Percentiles rank a stretch among this genome's conserved stretches.
Conservation (phyloP, 1,140 invertebrate genomes). For the Ephestia elutella region DNA sequence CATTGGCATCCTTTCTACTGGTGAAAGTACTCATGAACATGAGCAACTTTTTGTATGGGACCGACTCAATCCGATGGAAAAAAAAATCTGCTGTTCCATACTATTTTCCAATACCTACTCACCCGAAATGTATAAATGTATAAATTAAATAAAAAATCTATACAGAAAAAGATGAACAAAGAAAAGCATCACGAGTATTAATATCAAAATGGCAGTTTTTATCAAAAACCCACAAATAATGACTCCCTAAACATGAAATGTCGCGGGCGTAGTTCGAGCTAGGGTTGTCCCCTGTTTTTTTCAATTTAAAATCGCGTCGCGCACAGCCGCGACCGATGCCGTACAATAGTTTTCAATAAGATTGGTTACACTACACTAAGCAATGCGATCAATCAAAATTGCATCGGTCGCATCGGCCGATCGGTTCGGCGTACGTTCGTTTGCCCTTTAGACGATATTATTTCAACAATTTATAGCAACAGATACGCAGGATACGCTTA, state of each 20-base stretch:
- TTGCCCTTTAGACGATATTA: background rate
- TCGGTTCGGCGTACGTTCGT: conserved; percentile 40
- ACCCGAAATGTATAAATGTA: too few relatives aligned
- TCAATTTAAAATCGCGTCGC: conserved; percentile 71
- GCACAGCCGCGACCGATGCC: conserved; percentile 56
- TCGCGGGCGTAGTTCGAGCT: conserved; percentile 47
- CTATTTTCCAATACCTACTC: too few relatives aligned
- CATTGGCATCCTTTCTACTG: too few relatives aligned
- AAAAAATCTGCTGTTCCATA: too few relatives aligned
- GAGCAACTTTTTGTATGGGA: too few relatives aligned
- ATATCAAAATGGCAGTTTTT: conserved; percentile 15
- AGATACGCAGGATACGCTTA: background rate
- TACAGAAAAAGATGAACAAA: background rate
- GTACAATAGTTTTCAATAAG: conserved; percentile 72
- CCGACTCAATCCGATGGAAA: too few relatives aligned
- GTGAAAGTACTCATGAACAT: too few relatives aligned
- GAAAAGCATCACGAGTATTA: background rate
- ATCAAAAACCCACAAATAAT: conserved; percentile 42
- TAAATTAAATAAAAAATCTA: background rate
- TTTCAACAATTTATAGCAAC: conserved; percentile 5
- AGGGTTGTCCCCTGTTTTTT: conserved; percentile 68
- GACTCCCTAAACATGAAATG: conserved; percentile 65
- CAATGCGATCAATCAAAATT: conserved; percentile 69
- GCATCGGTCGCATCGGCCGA: conserved; percentile 48
- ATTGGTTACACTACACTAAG: conserved; percentile 73